Evolutionary conservation across 2,888 invertebrate genomes (phyloP).

Genomic region (Uropetala carovei): DNA sequence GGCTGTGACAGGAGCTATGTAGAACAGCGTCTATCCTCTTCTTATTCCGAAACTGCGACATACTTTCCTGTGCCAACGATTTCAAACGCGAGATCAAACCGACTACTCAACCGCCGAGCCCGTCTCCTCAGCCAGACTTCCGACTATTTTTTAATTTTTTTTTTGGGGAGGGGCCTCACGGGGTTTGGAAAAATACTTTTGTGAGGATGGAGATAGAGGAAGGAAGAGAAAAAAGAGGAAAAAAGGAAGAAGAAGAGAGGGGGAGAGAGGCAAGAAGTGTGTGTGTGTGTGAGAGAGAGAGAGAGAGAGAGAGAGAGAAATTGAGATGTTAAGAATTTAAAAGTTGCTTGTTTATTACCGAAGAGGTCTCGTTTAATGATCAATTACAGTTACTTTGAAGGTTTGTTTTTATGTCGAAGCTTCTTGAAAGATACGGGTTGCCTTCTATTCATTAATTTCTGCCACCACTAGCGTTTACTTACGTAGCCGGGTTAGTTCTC

Average conservation of each 20-base stretch:
- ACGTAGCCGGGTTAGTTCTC: too few species aligned
- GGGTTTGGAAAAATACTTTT: not conserved
- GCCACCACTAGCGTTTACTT: too few species aligned
- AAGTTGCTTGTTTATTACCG: too few species aligned
- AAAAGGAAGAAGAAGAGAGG: not conserved
- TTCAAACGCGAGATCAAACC: not conserved
- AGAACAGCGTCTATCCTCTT: not conserved
- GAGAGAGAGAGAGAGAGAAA: not conserved
- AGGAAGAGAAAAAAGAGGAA: not conserved
- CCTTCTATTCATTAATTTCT: too few species aligned
- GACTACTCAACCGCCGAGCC: not conserved
- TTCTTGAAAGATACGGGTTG: too few species aligned
- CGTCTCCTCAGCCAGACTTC: not conserved
- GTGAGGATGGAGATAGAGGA: not conserved
- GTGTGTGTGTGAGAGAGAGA: too few species aligned
- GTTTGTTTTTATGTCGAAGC: too few species aligned
- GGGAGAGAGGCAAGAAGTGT: not conserved
- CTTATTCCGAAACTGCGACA: not conserved
- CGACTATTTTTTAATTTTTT: not conserved
- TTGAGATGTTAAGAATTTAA: not conserved
- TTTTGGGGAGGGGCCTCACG: not conserved
- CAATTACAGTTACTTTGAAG: too few species aligned
- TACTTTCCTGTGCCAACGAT: not conserved
- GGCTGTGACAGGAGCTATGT: slow-evolving; percentile 26
- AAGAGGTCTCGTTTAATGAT: too few species aligned